Percentiles rank a stretch among this genome's conserved stretches.
phyloP scores from a whole-genome alignment of 1,140 invertebrate species.

The Drosophila ercepeae region DNA sequence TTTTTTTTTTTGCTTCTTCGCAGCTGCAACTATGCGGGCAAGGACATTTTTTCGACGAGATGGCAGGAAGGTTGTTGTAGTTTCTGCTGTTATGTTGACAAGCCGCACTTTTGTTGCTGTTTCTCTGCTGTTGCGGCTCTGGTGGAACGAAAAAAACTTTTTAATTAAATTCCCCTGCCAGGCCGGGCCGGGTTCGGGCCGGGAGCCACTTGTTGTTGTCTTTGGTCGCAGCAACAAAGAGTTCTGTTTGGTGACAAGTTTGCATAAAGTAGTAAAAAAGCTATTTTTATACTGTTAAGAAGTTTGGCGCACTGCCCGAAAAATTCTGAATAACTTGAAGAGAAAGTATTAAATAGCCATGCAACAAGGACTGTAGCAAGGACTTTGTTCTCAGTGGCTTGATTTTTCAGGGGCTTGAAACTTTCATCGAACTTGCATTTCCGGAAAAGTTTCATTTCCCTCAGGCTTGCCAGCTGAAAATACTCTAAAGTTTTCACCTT shows the following conservation, averaged over 20 bases:
- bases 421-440: conserved; percentile 12
- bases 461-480: conserved; percentile 7
- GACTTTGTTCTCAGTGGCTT: not conserved
- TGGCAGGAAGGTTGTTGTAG: not conserved
- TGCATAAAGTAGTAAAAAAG: conserved; percentile 55
- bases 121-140: conserved; percentile 28
- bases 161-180: conserved; percentile 72
- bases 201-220: conserved; percentile 50
- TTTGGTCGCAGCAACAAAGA: conserved; percentile 20
- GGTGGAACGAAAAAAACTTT: conserved; percentile 61
- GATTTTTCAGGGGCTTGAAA: not conserved
- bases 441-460: conserved; percentile 18
- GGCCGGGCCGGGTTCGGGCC: conserved; percentile 14
- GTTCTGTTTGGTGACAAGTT: conserved; percentile 56
- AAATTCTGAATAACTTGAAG: not conserved
- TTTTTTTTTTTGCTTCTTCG: conserved; percentile 3
- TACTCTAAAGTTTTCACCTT: conserved; percentile 10
- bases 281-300: conserved; percentile 50
- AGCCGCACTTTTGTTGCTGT: conserved; percentile 10
- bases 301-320: conserved; percentile 19
- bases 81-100: conserved; percentile 36
- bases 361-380: not conserved
- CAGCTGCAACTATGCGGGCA: conserved; percentile 48
- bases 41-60: conserved; percentile 20
- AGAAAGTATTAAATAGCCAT: not conserved